phyloP scores from a whole-genome alignment of 1,140 invertebrate species.

The Adelges cooleyi region DNA sequence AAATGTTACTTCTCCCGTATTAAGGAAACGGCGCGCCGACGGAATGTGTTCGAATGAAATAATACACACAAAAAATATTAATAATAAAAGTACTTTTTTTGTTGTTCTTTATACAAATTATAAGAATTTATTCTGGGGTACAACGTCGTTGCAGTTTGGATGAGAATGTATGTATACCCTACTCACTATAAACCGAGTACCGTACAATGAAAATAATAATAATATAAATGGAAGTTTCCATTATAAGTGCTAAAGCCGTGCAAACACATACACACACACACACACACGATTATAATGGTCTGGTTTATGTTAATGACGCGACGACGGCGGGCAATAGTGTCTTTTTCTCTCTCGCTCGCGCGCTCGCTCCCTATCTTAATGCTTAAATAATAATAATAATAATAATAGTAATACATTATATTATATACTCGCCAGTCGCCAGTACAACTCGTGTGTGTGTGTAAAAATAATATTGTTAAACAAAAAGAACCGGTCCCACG shows the following conservation, averaged over 20 bases:
- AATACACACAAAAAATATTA: too few species aligned
- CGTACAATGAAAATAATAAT: not conserved
- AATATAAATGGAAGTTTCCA: constrained; percentile 14
- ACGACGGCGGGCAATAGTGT: not conserved
- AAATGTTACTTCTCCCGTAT: too few species aligned
- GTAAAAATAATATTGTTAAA: constrained; percentile 28
- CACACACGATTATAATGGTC: constrained; percentile 14
- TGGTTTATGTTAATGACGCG: constrained; percentile 15
- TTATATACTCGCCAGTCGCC: too few species aligned
- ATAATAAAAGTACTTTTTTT: too few species aligned
- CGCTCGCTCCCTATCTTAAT: too few species aligned
- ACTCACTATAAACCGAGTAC: not conserved
- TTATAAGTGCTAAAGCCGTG: not conserved
- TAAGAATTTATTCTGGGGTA: too few species aligned
- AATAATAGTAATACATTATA: too few species aligned
- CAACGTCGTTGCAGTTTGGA: too few species aligned
- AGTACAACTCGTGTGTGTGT: not conserved
- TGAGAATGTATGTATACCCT: too few species aligned
- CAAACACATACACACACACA: not conserved
- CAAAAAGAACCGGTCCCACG: constrained; percentile 25
- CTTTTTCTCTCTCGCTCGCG: not conserved
- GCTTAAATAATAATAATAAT: too few species aligned
- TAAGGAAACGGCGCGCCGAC: not conserved
- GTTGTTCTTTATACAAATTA: too few species aligned
- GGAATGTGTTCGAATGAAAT: too few species aligned